These are phyloP conservation scores for Watsonalla binaria DNA, from an alignment of 2,888 invertebrate species.

Conservation along the genomic window DNA sequence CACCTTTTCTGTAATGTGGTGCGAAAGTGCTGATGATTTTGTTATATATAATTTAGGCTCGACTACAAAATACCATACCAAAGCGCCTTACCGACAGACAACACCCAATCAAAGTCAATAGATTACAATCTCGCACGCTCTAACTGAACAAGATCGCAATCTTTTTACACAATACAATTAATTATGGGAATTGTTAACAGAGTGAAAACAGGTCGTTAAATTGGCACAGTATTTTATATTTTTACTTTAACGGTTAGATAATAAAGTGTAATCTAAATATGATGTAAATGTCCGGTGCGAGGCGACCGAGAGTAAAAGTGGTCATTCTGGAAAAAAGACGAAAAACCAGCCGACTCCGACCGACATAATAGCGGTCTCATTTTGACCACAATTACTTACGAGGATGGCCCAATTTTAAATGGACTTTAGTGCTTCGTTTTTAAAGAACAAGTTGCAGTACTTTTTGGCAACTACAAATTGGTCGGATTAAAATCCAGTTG, in stretches of 20 bases:
- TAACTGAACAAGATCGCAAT: neutral
- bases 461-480: neutral
- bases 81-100: neutral
- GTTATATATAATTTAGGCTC: too few species aligned
- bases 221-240: neutral
- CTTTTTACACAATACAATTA: neutral
- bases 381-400: constrained; percentile 7
- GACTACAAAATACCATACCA: neutral
- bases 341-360: constrained; percentile 21
- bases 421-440: constrained; percentile 3
- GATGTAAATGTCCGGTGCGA: constrained; percentile 36
- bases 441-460: neutral
- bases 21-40: too few species aligned
- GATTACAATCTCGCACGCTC: neutral
- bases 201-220: neutral
- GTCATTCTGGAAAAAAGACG: constrained; percentile 40
- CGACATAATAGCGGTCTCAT: constrained; percentile 30
- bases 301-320: constrained; percentile 62
- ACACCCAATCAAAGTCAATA: neutral
- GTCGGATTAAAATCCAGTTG: constrained; percentile 19
- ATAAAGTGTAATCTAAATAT: constrained; percentile 34
- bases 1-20: too few species aligned
- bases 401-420: constrained; percentile 9
- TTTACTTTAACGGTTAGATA: constrained; percentile 18
- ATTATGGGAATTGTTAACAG: neutral